Base-by-base conservation (phyloP, 1,140 invertebrate genomes). In the Drosophila lacteicornis region DNA sequence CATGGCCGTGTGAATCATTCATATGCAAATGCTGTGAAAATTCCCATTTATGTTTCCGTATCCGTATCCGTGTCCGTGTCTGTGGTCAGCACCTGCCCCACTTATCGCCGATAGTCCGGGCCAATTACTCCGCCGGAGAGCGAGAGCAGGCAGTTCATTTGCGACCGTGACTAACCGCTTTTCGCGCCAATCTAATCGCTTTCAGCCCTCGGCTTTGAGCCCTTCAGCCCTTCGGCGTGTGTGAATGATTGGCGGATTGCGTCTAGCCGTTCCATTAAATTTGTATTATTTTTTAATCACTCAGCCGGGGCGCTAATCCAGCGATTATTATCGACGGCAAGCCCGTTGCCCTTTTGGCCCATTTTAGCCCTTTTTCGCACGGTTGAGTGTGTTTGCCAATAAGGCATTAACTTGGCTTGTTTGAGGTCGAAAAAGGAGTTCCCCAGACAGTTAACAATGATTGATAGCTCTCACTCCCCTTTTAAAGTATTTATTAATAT, bases 21-120 rank as follows among this genome's bases (percentile, higher is more conserved):
- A 78, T 88, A 88, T 87, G 84, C 84, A 88, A 87, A 88, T 87
- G 67, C 76, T 86, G 80, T 80, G 76, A 79, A 80, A 80, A 87
- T 58, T 63, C 49, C 30, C 71, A 79, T 79, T 85, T 73, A 79
- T 79, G 70, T 78, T 79, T 51, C 17, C 50, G 30, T 19, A 13
- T 6, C n/a, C 50, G 30, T 22, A 22, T 13, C 13, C 4, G 9
- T 1, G 3, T 4, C 22, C 38, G 17, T 61, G 65, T 66, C 66
- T 51, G 60, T 66, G 66, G 66, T 65, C 66, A 69, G 33, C 4
- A 53, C 30, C 13, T 56, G 42, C 22, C 74, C 75, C 50, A 77
- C 50, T 77, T 77, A 77, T 77, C 75, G 57, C 49, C 36, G 61
- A 49, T 66, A 59, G 62, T 40, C 15, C 25, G 17, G 60, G 38